Conservation (phyloP, 2,797 vertebrate species). For the Ispidina lecontei region DNA sequence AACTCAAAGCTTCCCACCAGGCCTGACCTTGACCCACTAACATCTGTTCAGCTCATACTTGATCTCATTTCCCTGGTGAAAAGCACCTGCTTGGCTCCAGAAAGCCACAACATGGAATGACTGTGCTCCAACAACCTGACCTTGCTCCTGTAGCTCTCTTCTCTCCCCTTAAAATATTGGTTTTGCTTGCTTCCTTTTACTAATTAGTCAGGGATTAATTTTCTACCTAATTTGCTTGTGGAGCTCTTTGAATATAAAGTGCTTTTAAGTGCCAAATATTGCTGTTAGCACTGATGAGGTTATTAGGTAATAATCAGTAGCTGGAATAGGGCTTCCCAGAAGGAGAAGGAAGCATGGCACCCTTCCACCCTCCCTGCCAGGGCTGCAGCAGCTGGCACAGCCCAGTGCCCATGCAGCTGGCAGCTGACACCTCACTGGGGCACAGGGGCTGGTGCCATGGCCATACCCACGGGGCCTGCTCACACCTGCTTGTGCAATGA, state of each 20-base stretch:
- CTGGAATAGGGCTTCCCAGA: slow-evolving; percentile 54
- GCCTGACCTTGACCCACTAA: neutral
- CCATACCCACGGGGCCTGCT: neutral
- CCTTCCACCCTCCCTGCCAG: neutral
- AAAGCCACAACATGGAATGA: neutral
- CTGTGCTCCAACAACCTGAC: neutral
- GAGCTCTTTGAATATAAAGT: slow-evolving; percentile 45
- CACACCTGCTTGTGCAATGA: neutral
- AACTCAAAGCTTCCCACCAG: neutral
- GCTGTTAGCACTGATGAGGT: slow-evolving; percentile 50
- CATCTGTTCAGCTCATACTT: slow-evolving; percentile 7
- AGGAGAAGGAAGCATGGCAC: neutral
- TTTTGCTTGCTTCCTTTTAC: slow-evolving; percentile 16
- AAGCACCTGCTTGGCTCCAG: neutral
- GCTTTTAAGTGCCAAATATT: slow-evolving; percentile 53
- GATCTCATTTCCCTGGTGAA: neutral
- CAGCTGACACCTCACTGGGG: neutral
- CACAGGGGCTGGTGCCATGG: neutral
- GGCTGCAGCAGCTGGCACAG: fast-evolving
- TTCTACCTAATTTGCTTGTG: slow-evolving; percentile 43
- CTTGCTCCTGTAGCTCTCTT: slow-evolving; percentile 1
- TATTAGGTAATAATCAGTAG: slow-evolving; percentile 60
- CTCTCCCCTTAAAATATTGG: slow-evolving; percentile 1
- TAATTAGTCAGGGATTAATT: slow-evolving; percentile 52
- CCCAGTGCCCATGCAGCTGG: fast-evolving